Evolutionary conservation across 53 echinoderm and acorn worm genomes (phyloP).

Genomic region (Echinarachnius parma): DNA sequence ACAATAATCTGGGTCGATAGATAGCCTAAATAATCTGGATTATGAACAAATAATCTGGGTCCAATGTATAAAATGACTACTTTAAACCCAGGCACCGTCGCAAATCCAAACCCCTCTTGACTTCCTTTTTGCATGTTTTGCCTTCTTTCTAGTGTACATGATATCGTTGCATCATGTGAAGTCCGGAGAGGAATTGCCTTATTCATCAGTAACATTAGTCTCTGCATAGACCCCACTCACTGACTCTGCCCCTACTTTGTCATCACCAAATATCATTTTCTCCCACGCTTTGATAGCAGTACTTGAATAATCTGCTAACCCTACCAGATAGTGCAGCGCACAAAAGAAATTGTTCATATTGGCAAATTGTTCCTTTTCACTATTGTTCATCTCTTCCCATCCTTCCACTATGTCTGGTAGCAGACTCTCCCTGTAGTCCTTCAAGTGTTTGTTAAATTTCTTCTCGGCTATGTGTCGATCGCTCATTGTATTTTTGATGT

Average conservation of each 20-base stretch:
- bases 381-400: slow-evolving; percentile 31
- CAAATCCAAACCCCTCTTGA: too few relatives aligned
- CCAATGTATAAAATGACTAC: too few relatives aligned
- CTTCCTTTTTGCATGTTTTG: too few relatives aligned
- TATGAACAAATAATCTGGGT: too few relatives aligned
- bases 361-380: not conserved
- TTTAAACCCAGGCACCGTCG: too few relatives aligned
- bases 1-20: too few relatives aligned
- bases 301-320: slow-evolving; percentile 41
- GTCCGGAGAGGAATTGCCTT: too few relatives aligned
- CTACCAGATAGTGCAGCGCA: slow-evolving; percentile 58
- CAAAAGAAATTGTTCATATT: slow-evolving; percentile 53
- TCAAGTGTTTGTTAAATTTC: slow-evolving; percentile 43
- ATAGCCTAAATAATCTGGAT: too few relatives aligned
- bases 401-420: slow-evolving; percentile 36
- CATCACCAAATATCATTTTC: slow-evolving; percentile 48
- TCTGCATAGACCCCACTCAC: slow-evolving; percentile 1
- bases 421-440: slow-evolving; percentile 35
- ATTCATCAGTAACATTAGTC: too few relatives aligned
- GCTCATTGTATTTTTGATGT: slow-evolving; percentile 55
- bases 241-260: slow-evolving; percentile 30
- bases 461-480: slow-evolving; percentile 41
- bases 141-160: too few relatives aligned
- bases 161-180: too few relatives aligned
- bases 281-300: slow-evolving; percentile 44